Evolutionary conservation across 2,888 invertebrate species (phyloP).

Genomic region (Helleia helle): DNA sequence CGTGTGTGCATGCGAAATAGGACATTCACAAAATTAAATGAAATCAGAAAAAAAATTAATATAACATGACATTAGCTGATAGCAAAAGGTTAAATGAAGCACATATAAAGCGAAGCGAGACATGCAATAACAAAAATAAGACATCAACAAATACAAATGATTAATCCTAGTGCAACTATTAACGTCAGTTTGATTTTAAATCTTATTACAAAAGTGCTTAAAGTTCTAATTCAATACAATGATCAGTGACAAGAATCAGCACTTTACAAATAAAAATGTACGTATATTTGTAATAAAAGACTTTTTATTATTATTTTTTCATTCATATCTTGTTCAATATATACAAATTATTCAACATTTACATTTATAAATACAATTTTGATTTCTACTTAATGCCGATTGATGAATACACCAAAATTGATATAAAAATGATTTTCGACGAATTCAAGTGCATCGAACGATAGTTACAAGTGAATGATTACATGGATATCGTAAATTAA

Average conservation of each 20-base stretch:
- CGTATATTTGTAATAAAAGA: slow-evolving; percentile 64
- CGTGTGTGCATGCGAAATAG: slow-evolving; percentile 32
- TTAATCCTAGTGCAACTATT: slow-evolving; percentile 10
- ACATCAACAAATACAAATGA: slow-evolving; percentile 8
- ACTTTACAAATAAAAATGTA: slow-evolving; percentile 52
- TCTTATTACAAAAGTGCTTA: background rate
- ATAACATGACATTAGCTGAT: slow-evolving; percentile 19
- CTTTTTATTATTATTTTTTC: slow-evolving; percentile 57
- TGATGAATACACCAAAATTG: slow-evolving; percentile 45
- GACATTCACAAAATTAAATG: slow-evolving; percentile 67
- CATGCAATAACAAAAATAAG: slow-evolving; percentile 28
- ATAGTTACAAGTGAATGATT: slow-evolving; percentile 27
- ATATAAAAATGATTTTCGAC: slow-evolving; percentile 49
- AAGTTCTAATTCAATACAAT: background rate
- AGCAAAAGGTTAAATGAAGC: slow-evolving; percentile 19
- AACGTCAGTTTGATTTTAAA: slow-evolving; percentile 25
- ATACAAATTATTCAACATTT: slow-evolving; percentile 71
- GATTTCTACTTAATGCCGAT: slow-evolving; percentile 43
- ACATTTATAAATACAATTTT: slow-evolving; percentile 59
- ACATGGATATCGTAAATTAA: slow-evolving; percentile 12
- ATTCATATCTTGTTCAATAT: slow-evolving; percentile 69
- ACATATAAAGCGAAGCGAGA: slow-evolving; percentile 25
- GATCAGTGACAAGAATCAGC: slow-evolving; percentile 66
- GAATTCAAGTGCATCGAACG: slow-evolving; percentile 34
- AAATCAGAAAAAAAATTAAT: slow-evolving; percentile 51